phyloP scores from a whole-genome alignment of 2,888 invertebrate genomes.

The Oscheius sp. region DNA sequence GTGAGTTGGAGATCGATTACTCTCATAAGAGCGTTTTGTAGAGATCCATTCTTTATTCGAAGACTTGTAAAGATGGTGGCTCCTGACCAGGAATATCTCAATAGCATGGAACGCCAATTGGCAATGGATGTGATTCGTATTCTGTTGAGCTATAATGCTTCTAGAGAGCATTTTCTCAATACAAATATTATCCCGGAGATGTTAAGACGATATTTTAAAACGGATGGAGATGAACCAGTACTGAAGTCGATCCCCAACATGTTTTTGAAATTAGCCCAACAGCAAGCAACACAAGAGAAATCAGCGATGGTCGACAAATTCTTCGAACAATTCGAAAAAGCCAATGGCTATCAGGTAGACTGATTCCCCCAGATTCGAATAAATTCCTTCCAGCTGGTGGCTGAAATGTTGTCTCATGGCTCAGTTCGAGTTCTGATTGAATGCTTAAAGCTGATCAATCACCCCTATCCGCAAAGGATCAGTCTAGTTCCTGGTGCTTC shows the following conservation, averaged over 20 bases:
- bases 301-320: background rate
- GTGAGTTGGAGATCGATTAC: too few species aligned
- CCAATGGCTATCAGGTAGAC: background rate
- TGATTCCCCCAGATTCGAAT: background rate
- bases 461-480: background rate
- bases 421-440: background rate
- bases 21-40: too few species aligned
- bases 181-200: background rate
- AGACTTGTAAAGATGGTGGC: background rate
- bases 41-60: background rate
- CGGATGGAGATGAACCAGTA: constrained; percentile 3
- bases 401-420: background rate
- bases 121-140: background rate
- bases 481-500: background rate
- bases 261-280: background rate
- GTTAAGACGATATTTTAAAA: background rate
- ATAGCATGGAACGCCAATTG: constrained; percentile 2
- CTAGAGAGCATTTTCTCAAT: background rate
- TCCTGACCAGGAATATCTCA: constrained; percentile 11
- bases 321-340: background rate
- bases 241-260: background rate
- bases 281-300: background rate
- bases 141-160: background rate
- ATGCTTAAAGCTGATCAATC: background rate
- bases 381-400: background rate